phyloP scores from a whole-genome alignment of 2,888 invertebrate genomes.

The Tethea ocularis region DNA sequence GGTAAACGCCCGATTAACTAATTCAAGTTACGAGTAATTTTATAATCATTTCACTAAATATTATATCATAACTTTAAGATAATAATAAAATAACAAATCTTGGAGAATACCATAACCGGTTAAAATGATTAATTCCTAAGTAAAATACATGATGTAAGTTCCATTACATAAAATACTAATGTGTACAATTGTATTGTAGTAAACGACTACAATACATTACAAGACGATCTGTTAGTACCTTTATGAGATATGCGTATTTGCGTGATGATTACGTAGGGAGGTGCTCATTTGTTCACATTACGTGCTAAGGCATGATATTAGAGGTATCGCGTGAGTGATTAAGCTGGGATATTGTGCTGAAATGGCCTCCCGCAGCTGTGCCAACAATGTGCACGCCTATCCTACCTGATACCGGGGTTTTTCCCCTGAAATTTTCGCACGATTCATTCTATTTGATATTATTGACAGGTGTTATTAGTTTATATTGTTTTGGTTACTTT shows the following conservation, averaged over 20 bases:
- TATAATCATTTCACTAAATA: too few relatives aligned
- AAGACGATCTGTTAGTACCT: not conserved
- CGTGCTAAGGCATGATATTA: constrained; percentile 55
- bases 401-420: constrained; percentile 30
- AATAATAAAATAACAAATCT: too few relatives aligned
- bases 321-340: constrained; percentile 66
- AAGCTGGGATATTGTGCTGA: constrained; percentile 58
- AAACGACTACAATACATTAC: not conserved
- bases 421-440: constrained; percentile 29
- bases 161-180: not conserved
- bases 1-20: too few relatives aligned
- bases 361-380: constrained; percentile 44
- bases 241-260: not conserved
- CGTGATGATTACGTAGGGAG: constrained; percentile 1
- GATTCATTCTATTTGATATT: constrained; percentile 10
- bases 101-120: too few relatives aligned
- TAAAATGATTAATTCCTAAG: too few relatives aligned
- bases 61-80: too few relatives aligned
- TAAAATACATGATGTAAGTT: too few relatives aligned
- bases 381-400: constrained; percentile 42
- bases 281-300: constrained; percentile 44
- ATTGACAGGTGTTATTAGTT: constrained; percentile 5
- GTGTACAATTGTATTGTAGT: not conserved
- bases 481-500: not conserved
- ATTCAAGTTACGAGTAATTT: too few relatives aligned